Evolutionary conservation across 2,888 invertebrate species (phyloP), one percentile per base, ranked within the genome.

Genomic region (Lagria hirta): DNA sequence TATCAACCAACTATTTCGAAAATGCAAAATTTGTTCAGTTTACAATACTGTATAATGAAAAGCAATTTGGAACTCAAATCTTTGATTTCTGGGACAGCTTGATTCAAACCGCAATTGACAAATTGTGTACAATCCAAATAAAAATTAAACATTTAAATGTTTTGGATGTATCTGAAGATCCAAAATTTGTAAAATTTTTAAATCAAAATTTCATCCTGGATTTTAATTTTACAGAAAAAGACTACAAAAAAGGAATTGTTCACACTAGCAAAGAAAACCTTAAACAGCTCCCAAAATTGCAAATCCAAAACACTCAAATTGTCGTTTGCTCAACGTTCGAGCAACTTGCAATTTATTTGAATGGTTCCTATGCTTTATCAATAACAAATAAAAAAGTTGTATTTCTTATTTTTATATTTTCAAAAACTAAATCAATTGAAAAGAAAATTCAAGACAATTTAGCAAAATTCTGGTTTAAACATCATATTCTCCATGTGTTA

Each of bases 401-500:
- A 6, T 17, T 23, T 7, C 14, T 21, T 2, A 27, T 33, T 15
- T 11, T 38, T 10, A 14, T 29, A n/a, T n/a, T n/a, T 29, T 3
- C 30, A 30, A 30, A 30, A 8, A 6, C 13, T 11, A 3, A 16
- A 12, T 7, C n/a, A 11, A 3, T 5, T 23, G 23, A 14, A 10
- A 12, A 11, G 8, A 16, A 20, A 4, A 24, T 37, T 4, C 4
- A n/a, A 8, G 10, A 20, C 8, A 7, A 30, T 11, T 22, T 38
- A 11, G 14, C 10, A 10, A 14, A 29, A 30, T 5, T 29, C 6
- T 43, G 43, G 43, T 16, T 4, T 4, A 35, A 35, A 13, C 30
- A 36, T 23, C 35, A 29, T 14, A 28, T 43, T 18, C 23, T 43
- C 7, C 29, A 43, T 12, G 13, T 21, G 0, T 10, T 43, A 5